These are phyloP conservation scores for Anagrus nilaparvatae DNA, from an alignment of 1,140 invertebrate species.

Conservation along the genomic window DNA sequence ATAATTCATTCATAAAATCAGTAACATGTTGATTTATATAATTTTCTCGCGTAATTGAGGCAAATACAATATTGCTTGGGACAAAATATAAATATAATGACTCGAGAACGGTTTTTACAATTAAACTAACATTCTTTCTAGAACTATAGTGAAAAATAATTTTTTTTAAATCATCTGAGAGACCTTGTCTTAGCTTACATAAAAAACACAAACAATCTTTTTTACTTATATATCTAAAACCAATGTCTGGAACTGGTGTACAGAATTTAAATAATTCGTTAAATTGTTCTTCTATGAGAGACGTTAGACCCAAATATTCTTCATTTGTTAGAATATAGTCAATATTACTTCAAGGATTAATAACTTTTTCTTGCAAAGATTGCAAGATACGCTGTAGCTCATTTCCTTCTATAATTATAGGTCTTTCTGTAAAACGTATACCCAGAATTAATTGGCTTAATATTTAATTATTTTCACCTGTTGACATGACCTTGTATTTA, in stretches of 20 bases:
- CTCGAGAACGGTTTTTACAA: too few relatives aligned
- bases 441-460: neutral
- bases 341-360: constrained; percentile 3
- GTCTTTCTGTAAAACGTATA: constrained; percentile 4
- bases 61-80: neutral
- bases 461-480: too few relatives aligned
- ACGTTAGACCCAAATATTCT: constrained; percentile 6
- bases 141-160: constrained; percentile 2
- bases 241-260: too few relatives aligned
- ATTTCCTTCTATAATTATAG: constrained; percentile 1
- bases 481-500: constrained; percentile 2
- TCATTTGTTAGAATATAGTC: constrained; percentile 3
- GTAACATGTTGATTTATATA: neutral
- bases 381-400: neutral
- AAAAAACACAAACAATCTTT: constrained; percentile 2
- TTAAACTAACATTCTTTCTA: neutral
- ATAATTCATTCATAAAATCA: neutral
- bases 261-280: constrained; percentile 6
- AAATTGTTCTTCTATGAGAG: constrained; percentile 7
- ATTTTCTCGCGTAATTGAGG: constrained; percentile 1
- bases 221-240: neutral
- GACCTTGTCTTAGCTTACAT: neutral
- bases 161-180: constrained; percentile 1
- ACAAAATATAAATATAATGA: neutral
- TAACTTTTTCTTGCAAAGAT: too few relatives aligned